Evolutionary conservation across 2,797 vertebrate genomes (phyloP), one percentile per base, ranked within the genome.

Genomic region (Betta splendens): DNA sequence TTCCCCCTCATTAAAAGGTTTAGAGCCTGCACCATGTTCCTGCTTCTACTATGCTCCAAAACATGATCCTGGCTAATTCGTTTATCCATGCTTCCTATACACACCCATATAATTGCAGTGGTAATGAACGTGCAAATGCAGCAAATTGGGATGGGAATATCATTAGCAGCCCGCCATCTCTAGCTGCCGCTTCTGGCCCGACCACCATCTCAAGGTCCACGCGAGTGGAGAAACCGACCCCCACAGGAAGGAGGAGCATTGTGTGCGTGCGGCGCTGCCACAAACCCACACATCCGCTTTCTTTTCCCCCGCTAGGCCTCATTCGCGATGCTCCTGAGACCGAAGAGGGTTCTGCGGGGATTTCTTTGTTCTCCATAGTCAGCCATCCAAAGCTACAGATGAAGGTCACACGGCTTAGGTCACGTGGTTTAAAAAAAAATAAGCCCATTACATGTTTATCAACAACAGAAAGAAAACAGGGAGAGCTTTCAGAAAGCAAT

Each of bases 91-190:
- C 79, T 75, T 92, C 85, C 79, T 85, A 89, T 83, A 87, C 70
- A 89, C 93, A 77, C 91, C 84, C 88, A 73, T 87, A 86, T 94
- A 94, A 95, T 92, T 93, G 91, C 86, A 84, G 88, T 86, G 70
- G 85, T 93, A 94, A 92, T 89, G 89, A 93, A 85, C 70, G 76
- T 89, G 84, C 89, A 93, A 93, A 93, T 88, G 90, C 84, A 91
- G 89, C 86, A 94, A 95, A 95, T 93, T 92, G 84, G 72, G 86
- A 92, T 85, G 90, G 89, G 93, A 95, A 91, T 84, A 89, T 77
- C 89, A 90, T 89, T 92, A 92, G 78, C 64, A 78, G 64, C 74
- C 84, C 62, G 42, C 81, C 71, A 72, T 80, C 49, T 10, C 70
- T 58, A 21, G 21, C 62, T 60, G 68, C 48, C 67, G 17, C 52